phyloP scores from a whole-genome alignment of 2,113 vertebrate genomes.

The Notothenia coriiceps region DNA sequence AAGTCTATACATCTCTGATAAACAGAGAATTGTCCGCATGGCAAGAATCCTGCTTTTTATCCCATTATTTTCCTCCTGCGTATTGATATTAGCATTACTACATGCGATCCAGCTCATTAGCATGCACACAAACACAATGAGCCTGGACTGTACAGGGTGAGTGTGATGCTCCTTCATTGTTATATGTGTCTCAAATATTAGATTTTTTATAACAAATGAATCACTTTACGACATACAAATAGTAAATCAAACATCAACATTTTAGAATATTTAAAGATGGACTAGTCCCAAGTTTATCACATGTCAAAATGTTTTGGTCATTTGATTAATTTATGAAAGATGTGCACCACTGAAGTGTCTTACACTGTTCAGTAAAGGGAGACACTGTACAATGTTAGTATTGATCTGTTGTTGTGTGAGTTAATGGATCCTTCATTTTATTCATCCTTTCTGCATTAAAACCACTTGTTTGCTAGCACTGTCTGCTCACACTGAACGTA shows the following conservation, averaged over 20 bases:
- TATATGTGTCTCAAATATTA: neutral
- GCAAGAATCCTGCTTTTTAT: constrained; percentile 4
- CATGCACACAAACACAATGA: constrained; percentile 14
- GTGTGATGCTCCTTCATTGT: neutral
- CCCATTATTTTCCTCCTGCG: neutral
- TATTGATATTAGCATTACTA: neutral
- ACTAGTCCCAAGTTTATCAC: neutral
- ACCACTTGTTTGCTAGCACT: neutral
- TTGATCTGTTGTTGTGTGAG: neutral
- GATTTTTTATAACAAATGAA: neutral
- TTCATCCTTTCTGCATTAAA: neutral
- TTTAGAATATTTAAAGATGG: neutral
- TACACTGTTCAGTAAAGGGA: neutral
- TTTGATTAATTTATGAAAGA: neutral
- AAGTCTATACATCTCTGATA: neutral
- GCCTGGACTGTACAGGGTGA: neutral
- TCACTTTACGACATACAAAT: neutral
- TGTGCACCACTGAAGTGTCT: neutral
- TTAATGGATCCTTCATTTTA: neutral
- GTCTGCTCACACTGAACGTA: neutral
- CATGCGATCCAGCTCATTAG: neutral
- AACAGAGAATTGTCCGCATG: constrained; percentile 17
- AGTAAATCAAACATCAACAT: neutral
- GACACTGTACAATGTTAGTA: neutral
- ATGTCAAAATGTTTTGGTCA: neutral